These are phyloP conservation scores for Oophaga sylvatica DNA, from an alignment of 2,797 vertebrate genomes.

Conservation along the genomic window DNA sequence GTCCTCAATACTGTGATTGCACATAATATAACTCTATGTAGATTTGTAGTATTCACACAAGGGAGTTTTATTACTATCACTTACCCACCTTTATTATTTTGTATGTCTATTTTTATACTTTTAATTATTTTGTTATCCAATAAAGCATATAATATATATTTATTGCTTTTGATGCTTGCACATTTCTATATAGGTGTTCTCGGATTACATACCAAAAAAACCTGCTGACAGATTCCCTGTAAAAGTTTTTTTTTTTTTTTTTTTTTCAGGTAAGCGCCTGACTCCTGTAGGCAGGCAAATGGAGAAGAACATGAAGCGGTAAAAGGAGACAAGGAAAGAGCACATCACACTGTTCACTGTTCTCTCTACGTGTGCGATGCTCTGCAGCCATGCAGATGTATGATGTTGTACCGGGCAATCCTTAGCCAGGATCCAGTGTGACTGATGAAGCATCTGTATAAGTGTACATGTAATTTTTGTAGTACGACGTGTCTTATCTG, in stretches of 20 bases:
- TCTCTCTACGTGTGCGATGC: constrained; percentile 74
- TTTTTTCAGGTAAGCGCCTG: constrained; percentile 89
- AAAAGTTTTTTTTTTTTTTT: constrained; percentile 6
- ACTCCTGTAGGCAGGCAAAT: constrained; percentile 80
- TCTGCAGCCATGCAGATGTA: constrained; percentile 80
- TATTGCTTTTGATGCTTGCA: too few relatives aligned
- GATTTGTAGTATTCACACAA: too few relatives aligned
- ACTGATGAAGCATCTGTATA: constrained; percentile 80
- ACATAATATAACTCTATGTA: too few relatives aligned
- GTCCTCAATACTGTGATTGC: too few relatives aligned
- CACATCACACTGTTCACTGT: constrained; percentile 62
- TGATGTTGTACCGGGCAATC: constrained; percentile 92
- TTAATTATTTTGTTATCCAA: too few relatives aligned
- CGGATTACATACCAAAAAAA: too few relatives aligned
- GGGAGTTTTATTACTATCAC: too few relatives aligned
- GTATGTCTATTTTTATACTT: too few relatives aligned
- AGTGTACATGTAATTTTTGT: constrained; percentile 67
- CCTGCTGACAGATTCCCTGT: too few relatives aligned
- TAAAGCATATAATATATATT: too few relatives aligned
- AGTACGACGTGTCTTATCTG: constrained; percentile 9
- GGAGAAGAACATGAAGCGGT: constrained; percentile 67
- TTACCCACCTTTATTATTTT: too few relatives aligned
- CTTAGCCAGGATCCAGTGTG: constrained; percentile 82
- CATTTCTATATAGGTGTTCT: too few relatives aligned
- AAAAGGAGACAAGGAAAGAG: constrained; percentile 61